These are phyloP conservation scores for Rhineura floridana DNA, from an alignment of 2,113 vertebrate species.

Conservation along the genomic window DNA sequence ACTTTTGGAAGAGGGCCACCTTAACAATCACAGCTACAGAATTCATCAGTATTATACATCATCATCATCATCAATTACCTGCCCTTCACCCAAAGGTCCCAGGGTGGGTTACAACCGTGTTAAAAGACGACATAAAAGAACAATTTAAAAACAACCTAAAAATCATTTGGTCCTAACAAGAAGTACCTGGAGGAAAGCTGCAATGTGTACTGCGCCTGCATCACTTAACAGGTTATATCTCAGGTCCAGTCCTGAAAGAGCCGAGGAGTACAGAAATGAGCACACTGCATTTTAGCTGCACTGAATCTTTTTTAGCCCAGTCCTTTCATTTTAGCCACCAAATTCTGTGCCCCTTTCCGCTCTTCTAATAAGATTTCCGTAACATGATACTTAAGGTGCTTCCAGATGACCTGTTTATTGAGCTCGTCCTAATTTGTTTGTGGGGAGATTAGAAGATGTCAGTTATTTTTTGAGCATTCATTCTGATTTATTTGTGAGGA, in stretches of 20 bases:
- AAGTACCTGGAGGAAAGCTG: conserved; percentile 81
- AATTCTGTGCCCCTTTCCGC: not conserved
- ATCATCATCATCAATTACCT: too few species aligned
- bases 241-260: conserved; percentile 83
- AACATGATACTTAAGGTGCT: not conserved
- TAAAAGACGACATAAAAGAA: too few species aligned
- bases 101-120: too few species aligned
- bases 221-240: conserved; percentile 83
- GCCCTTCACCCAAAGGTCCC: too few species aligned
- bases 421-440: too few species aligned
- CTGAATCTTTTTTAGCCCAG: not conserved
- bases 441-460: too few species aligned
- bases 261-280: conserved; percentile 26
- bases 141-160: too few species aligned
- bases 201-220: conserved; percentile 75
- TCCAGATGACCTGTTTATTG: too few species aligned
- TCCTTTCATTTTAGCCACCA: not conserved
- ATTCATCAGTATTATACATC: conserved; percentile 18
- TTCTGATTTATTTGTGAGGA: too few species aligned
- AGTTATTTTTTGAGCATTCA: too few species aligned
- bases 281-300: not conserved
- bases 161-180: too few species aligned
- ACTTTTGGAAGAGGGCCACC: not conserved
- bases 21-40: not conserved
- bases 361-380: not conserved